Conservation (phyloP, 2,797 vertebrate genomes). For the Sebastes trivittatus region DNA sequence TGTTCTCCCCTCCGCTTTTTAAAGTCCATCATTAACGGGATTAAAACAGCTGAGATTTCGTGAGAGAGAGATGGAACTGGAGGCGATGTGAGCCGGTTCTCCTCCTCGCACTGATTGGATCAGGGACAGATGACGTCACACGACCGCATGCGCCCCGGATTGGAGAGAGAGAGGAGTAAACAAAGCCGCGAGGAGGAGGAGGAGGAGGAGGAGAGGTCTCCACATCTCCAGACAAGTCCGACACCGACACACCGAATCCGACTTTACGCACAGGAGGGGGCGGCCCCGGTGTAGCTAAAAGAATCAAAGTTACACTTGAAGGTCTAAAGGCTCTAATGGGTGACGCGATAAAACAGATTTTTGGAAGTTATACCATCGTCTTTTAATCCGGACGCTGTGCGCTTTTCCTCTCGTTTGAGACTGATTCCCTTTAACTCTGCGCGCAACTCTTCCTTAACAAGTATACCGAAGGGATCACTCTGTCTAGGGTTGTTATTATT, state of each 20-base stretch:
- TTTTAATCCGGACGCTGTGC: slow-evolving; percentile 53
- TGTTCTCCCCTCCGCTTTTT: slow-evolving; percentile 62
- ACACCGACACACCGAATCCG: slow-evolving; percentile 64
- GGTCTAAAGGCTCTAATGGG: slow-evolving; percentile 48
- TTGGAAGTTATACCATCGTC: slow-evolving; percentile 49
- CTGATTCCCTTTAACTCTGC: slow-evolving; percentile 31
- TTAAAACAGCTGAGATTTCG: slow-evolving; percentile 78
- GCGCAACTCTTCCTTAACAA: slow-evolving; percentile 26
- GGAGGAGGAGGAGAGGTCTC: slow-evolving; percentile 77
- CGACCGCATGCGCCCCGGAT: slow-evolving; percentile 73
- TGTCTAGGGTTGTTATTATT: neutral
- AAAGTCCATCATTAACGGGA: slow-evolving; percentile 78
- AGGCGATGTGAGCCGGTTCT: slow-evolving; percentile 55
- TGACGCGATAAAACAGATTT: slow-evolving; percentile 56
- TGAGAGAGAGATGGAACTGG: slow-evolving; percentile 34
- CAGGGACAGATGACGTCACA: slow-evolving; percentile 74
- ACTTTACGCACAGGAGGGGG: slow-evolving; percentile 72
- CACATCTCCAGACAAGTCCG: slow-evolving; percentile 81
- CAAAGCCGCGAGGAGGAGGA: slow-evolving; percentile 82
- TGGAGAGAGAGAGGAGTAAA: slow-evolving; percentile 83
- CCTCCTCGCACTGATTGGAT: slow-evolving; percentile 82
- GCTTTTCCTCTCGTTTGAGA: slow-evolving; percentile 35
- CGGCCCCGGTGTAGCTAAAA: slow-evolving; percentile 59
- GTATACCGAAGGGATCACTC: neutral
- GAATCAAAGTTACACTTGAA: slow-evolving; percentile 72